Evolutionary conservation across 2,888 invertebrate species (phyloP).

Genomic region (Conistra vaccinii): DNA sequence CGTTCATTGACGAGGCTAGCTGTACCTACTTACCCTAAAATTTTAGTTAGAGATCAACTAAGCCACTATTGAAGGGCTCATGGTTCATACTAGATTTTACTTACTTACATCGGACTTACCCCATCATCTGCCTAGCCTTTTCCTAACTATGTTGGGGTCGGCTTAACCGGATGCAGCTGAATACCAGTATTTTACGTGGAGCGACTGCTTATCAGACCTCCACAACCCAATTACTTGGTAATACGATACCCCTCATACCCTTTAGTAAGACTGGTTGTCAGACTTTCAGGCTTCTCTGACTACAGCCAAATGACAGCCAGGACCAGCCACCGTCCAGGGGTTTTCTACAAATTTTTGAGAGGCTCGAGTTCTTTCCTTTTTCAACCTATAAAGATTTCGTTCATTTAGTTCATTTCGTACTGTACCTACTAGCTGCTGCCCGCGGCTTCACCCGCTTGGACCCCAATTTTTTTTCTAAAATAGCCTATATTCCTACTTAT

Average conservation of each 20-base stretch:
- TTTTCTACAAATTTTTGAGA: neutral
- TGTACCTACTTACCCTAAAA: neutral
- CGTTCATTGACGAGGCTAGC: conserved; percentile 6
- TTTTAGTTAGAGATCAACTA: neutral
- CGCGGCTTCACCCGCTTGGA: no score
- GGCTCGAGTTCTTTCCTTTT: neutral
- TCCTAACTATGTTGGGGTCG: neutral
- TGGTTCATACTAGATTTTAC: neutral
- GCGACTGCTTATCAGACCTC: neutral
- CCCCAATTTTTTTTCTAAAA: no score
- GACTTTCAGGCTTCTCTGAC: neutral
- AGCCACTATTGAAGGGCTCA: neutral
- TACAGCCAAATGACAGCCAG: neutral
- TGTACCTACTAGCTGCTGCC: no score
- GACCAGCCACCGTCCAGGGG: neutral
- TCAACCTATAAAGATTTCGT: neutral
- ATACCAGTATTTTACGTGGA: neutral
- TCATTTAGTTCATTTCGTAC: neutral
- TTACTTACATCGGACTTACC: neutral
- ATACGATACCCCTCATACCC: neutral
- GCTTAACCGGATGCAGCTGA: neutral
- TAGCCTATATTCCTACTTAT: no score
- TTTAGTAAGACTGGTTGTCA: neutral
- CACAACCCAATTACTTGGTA: neutral
- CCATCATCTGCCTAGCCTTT: neutral